Base-by-base conservation (phyloP, 37 sponge, comb jelly and placozoan species). In the Axinella damicornis region DNA sequence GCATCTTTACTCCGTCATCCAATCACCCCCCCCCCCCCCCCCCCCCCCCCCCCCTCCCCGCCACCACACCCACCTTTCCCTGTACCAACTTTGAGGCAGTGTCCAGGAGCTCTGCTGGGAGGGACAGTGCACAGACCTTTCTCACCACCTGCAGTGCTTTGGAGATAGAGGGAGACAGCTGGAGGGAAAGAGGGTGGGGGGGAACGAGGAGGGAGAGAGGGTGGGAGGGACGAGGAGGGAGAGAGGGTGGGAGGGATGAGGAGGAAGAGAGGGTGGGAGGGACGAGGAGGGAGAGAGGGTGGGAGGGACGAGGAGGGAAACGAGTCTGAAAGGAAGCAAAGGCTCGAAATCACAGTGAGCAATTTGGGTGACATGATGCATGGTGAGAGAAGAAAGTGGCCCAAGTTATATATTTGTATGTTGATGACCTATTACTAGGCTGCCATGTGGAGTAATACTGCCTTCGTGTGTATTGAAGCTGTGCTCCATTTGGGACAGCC, bases 11-110 rank as follows among this genome's bases (percentile, higher is more conserved):
- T n/a, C n/a, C n/a, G n/a, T n/a, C n/a, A n/a, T n/a, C 16, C 19
- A 19, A 19, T n/a, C n/a, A n/a, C n/a, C n/a, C 58, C 16, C 58
- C 58, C 16, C 58, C 16, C 19, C 58, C 58, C 11, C 28, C 12
- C 28, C 11, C 11, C 5, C 9, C 46, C 4, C 9, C 46, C 9
- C 9, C 46, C 46, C 46, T 6, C 6, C 12, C 33, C 6, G 20
- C 2, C 5, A 17, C 5, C 16, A 14, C 34, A 30, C 35, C 22
- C 4, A 82, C 83, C 83, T 82, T 82, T 57, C 83, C 83, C 25
- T 41, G 21, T 25, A 73, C 73, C 32, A 82, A 33, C 39, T 39
- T 35, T 21, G 39, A 46, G 14, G 72, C 27, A 1, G 59, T 20
- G 53, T 82, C 73, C 53, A 72, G 15, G 32, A 82, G 30, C 18